A percentile compares a stretch with the other conserved stretches of the same genome.
phyloP scores from a whole-genome alignment of 2,797 vertebrate species.

The Xiphorhynchus erythropygius region DNA sequence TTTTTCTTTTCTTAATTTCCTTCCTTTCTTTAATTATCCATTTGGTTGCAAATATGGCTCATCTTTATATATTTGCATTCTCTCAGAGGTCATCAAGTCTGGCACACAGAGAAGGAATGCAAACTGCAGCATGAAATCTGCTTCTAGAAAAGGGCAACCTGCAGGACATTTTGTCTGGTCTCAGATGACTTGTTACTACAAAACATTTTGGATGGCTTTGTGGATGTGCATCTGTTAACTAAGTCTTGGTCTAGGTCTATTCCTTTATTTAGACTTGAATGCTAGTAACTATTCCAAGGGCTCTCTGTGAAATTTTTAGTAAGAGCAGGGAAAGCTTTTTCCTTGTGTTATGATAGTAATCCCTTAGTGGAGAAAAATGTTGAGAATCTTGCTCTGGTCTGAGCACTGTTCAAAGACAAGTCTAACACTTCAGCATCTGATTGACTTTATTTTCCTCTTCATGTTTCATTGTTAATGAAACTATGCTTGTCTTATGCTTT shows the following conservation, averaged over 20 bases:
- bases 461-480: background rate
- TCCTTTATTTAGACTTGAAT: background rate
- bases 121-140: background rate
- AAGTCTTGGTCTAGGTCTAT: background rate
- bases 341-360: background rate
- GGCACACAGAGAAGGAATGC: slow-evolving; percentile 12
- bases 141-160: background rate
- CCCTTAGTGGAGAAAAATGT: background rate
- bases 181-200: background rate
- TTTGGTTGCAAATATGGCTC: slow-evolving; percentile 45
- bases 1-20: slow-evolving; percentile 60
- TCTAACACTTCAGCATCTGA: background rate
- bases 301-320: background rate
- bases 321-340: background rate
- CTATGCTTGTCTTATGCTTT: background rate
- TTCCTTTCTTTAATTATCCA: slow-evolving; percentile 66
- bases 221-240: background rate
- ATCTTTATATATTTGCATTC: slow-evolving; percentile 46
- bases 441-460: background rate
- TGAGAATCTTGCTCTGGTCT: background rate
- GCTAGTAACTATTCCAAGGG: background rate
- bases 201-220: background rate
- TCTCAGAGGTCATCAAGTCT: slow-evolving; percentile 39
- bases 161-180: background rate
- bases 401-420: background rate